phyloP scores from a whole-genome alignment of 1,140 invertebrate species.

The Cephus cinctus region DNA sequence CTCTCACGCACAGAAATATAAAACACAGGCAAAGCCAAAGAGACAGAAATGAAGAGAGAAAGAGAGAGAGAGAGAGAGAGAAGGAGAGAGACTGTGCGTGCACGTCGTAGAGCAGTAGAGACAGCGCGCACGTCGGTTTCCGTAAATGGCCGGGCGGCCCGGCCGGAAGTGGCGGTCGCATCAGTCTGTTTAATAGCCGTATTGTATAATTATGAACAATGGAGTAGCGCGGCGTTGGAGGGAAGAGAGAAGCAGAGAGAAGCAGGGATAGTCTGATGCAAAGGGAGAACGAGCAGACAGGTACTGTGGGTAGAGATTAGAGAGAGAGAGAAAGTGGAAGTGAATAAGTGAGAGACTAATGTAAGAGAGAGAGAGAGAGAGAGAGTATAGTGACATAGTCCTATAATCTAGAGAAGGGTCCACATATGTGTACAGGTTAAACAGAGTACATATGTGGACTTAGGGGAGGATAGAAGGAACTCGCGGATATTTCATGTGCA shows the following conservation, averaged over 20 bases:
- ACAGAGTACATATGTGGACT: too few species aligned
- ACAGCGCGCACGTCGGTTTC: constrained; percentile 31
- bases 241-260: constrained; percentile 17
- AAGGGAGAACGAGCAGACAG: constrained; percentile 11
- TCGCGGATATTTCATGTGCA: too few species aligned
- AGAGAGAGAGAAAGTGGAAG: too few species aligned
- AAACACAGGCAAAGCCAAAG: constrained; percentile 1
- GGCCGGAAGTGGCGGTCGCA: constrained; percentile 52
- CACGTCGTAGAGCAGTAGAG: constrained; percentile 16
- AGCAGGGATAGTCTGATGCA: constrained; percentile 15
- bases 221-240: constrained; percentile 25
- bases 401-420: too few species aligned
- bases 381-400: too few species aligned
- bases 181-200: constrained; percentile 58
- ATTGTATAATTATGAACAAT: constrained; percentile 59
- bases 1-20: too few species aligned
- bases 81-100: constrained; percentile 27
- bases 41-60: constrained; percentile 12
- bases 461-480: too few species aligned
- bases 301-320: neutral
- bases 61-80: constrained; percentile 2
- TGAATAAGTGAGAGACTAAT: too few species aligned
- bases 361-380: too few species aligned
- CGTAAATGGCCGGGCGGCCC: constrained; percentile 43
- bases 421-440: too few species aligned